Evolutionary conservation across 2,113 vertebrate genomes (phyloP).

Genomic region (Machaerirhynchus nigripectus): DNA sequence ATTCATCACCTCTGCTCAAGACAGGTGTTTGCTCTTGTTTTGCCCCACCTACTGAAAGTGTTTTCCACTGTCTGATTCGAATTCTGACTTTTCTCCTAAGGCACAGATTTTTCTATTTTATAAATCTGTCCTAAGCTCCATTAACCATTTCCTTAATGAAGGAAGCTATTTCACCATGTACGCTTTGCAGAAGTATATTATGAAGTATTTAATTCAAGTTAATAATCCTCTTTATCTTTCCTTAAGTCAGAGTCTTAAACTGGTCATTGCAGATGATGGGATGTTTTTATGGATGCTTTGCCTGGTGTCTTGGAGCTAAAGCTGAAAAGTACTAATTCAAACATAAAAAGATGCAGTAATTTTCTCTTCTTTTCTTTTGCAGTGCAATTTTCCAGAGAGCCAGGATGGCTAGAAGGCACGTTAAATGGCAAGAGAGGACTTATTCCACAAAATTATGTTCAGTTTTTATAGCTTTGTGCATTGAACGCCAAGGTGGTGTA

Average conservation of each 20-base stretch:
- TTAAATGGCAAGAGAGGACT: constrained; percentile 94
- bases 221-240: background rate
- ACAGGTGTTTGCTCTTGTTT: background rate
- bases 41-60: background rate
- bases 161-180: background rate
- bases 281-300: background rate
- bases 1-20: background rate
- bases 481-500: constrained; percentile 57
- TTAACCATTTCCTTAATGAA: background rate
- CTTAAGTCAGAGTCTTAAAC: background rate
- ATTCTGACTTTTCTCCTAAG: background rate
- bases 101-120: background rate
- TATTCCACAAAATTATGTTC: constrained; percentile 97
- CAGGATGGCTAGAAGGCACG: constrained; percentile 96
- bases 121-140: background rate
- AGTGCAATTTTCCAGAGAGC: constrained; percentile 88
- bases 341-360: background rate
- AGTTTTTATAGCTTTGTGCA: constrained; percentile 81
- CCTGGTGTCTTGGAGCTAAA: background rate
- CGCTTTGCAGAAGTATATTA: background rate
- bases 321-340: background rate
- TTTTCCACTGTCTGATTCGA: background rate
- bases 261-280: background rate
- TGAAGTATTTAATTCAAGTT: background rate
- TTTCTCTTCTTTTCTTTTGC: constrained; percentile 43